phyloP scores from a whole-genome alignment of 2,888 invertebrate species.

The Eupithecia insigniata region DNA sequence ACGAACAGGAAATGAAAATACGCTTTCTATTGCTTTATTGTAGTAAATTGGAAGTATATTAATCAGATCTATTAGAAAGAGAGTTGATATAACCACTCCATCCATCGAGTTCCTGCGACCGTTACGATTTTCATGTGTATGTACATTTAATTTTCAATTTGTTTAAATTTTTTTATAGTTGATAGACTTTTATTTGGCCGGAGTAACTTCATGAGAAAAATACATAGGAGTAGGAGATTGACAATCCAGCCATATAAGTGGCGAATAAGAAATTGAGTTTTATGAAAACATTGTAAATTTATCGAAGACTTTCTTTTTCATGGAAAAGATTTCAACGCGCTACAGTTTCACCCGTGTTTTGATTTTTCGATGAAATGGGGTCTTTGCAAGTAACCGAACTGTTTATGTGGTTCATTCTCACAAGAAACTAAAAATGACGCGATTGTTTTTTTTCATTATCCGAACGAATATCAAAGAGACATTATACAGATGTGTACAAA shows the following conservation, averaged over 20 bases:
- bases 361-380: background rate
- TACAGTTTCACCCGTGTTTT: background rate
- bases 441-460: background rate
- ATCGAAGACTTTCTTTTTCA: background rate
- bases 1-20: conserved; percentile 78
- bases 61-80: background rate
- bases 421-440: background rate
- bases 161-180: too few species aligned
- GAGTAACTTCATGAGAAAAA: too few species aligned
- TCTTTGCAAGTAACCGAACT: too few species aligned
- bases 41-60: background rate
- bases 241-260: too few species aligned
- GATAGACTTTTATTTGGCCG: too few species aligned
- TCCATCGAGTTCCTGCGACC: too few species aligned
- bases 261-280: too few species aligned
- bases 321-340: background rate
- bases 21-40: conserved; percentile 55
- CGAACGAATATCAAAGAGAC: background rate
- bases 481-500: background rate
- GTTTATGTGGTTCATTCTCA: background rate
- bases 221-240: too few species aligned
- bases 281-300: too few species aligned
- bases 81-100: background rate
- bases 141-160: too few species aligned
- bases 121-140: too few species aligned